Evolutionary conservation across 2,888 invertebrate species (phyloP).

Genomic region (Brachyopa scutellaris): DNA sequence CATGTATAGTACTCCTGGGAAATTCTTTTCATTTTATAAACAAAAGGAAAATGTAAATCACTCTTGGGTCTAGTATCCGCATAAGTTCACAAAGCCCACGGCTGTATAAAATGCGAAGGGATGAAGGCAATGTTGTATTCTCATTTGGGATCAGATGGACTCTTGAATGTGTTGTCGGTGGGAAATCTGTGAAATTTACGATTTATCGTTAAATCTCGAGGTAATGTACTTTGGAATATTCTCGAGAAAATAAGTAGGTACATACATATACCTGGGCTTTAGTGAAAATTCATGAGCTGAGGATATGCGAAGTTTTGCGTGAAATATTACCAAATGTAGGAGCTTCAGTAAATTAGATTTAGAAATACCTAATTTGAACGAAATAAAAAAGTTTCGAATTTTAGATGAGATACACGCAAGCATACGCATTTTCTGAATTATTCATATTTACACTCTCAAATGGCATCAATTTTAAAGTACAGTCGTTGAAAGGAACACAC

Average conservation of each 20-base stretch:
- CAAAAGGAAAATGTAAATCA: neutral
- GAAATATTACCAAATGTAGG: neutral
- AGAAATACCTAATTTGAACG: neutral
- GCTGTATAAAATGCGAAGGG: neutral
- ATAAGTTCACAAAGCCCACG: neutral
- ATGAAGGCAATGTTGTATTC: neutral
- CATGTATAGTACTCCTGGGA: too few species aligned
- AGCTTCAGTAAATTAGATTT: neutral
- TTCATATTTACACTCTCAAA: neutral
- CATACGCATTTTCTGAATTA: too few species aligned
- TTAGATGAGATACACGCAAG: too few species aligned
- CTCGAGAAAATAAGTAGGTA: neutral
- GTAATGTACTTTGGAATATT: conserved; percentile 3
- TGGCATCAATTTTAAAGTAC: neutral
- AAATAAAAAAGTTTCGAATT: neutral
- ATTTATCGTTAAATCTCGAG: conserved; percentile 10
- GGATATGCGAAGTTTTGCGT: neutral
- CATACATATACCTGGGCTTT: too few species aligned
- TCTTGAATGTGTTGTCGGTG: neutral
- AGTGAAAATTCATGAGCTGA: neutral
- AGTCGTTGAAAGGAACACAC: neutral
- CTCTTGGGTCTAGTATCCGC: neutral
- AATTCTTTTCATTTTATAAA: neutral
- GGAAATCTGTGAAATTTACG: conserved; percentile 20
- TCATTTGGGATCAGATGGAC: conserved; percentile 4